Base-by-base conservation (phyloP, 2,797 vertebrate genomes). In the Erithacus rubecula region DNA sequence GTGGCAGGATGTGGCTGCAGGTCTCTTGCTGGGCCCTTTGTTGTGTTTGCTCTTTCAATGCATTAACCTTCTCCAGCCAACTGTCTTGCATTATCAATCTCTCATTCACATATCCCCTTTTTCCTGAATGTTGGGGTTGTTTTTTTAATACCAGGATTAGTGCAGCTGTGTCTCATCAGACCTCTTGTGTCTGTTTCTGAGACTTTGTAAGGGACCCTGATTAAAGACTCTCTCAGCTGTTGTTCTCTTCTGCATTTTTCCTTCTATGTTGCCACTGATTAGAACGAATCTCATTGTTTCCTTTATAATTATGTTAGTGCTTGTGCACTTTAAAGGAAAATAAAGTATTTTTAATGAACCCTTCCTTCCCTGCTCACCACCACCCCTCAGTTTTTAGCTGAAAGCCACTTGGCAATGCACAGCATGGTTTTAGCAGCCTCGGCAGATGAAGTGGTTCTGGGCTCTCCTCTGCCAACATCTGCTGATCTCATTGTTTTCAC, bases 141-240 rank as follows among this genome's bases (percentile, higher is more conserved):
- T 65, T 68, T 86, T 69, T 77, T 64, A 75, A 68, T 84, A 75
- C 65, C 71, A 90, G 82, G 91, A 91, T 83, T 91, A 92, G 78
- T 63, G 62, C 95, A 96, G 94, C 96, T 96, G 95, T 91, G 89
- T 70, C 92, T 95, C 94, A 93, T 96, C 94, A 96, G 94, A 93
- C 93, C 83, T 78, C 85, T 93, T 95, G 71, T 95, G 89, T 89
- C 81, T 95, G 83, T 94, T 83, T 68, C 91, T 92, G 79, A 89
- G 89, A 91, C 94, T 91, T 80, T 96, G 58, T 91, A 94, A 96
- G 63, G 85, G 77, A 75, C 72, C 39, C 77, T 95, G 92, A 95
- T 97, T 96, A 96, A 95, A 94, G 39, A 46, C 41, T 52, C 26
- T 36, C 83, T 95, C 92, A 96, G 89, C 94, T 95, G 95, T 79